Evolutionary conservation across 2,888 invertebrate genomes (phyloP), one percentile per base, ranked within the genome.

Genomic region (Drosophila neoperkinsi): DNA sequence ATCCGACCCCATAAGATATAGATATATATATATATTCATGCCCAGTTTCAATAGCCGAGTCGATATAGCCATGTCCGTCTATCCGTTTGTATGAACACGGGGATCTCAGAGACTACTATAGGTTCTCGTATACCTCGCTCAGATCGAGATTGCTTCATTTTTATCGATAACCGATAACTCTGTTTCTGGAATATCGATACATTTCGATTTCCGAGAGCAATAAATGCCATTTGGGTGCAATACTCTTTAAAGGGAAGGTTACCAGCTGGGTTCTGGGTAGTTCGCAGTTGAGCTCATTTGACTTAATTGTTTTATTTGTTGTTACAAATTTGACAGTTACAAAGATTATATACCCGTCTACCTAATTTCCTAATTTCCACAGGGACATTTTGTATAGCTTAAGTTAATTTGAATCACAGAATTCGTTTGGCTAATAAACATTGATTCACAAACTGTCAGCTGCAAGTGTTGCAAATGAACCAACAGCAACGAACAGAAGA

Each of bases 391-490:
- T 33, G 28, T 21, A 7, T 5, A 9, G 28, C 36, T 59, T 34
- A n/a, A 46, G 52, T 3, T 58, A 70, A 53, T 60, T 43, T 50
- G 9, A 38, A 34, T 18, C 11, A 43, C 41, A 21, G 18, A 34
- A 53, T 60, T 60, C 25, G 18, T 3, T 59, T 58, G 41, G 43
- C 60, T 30, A 70, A 50, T 21, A 41, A n/a, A 56, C 59, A 60
- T 43, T 50, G 59, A 55, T 51, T 55, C 34, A 31, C 31, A 38
- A 52, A 36, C 57, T 64, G 67, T 64, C 71, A 71, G 55, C 60
- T 57, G 61, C 58, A 61, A 79, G 62, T 68, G 75, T 50, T 52
- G 70, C 62, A 61, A 71, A 63, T 57, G 63, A 65, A 41, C 50
- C 36, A 46, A 51, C 43, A 64, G 50, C 28, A 57, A 62, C 58